Conservation (phyloP, 2,888 invertebrate genomes). For the Aphodius sticticus region DNA sequence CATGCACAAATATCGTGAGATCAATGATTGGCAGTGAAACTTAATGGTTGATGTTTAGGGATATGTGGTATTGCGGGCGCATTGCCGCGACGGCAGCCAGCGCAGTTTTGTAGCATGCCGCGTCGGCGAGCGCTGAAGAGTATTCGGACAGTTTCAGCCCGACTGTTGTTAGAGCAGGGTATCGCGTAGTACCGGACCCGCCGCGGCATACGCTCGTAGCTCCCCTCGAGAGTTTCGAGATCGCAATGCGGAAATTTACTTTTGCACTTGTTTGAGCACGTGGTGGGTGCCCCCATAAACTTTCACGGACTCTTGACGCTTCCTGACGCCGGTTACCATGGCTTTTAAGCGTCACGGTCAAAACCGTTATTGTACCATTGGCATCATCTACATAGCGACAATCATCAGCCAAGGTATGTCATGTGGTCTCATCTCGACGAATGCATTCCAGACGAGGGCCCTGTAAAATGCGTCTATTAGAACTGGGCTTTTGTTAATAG, state of each 20-base stretch:
- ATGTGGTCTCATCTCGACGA: constrained; percentile 42
- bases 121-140: constrained; percentile 45
- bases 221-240: constrained; percentile 33
- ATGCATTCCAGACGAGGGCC: constrained; percentile 40
- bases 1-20: constrained; percentile 54
- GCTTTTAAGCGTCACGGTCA: constrained; percentile 48
- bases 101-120: constrained; percentile 50
- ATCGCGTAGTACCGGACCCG: constrained; percentile 25
- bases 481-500: constrained; percentile 51
- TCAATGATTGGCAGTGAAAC: constrained; percentile 54
- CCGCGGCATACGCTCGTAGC: constrained; percentile 37
- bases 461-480: constrained; percentile 51
- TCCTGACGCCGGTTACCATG: constrained; percentile 37
- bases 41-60: constrained; percentile 47
- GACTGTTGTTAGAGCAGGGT: constrained; percentile 47
- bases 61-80: constrained; percentile 51
- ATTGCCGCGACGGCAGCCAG: constrained; percentile 48
- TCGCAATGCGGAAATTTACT: constrained; percentile 42
- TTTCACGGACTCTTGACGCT: constrained; percentile 13
- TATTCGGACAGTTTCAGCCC: constrained; percentile 55
- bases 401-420: constrained; percentile 69
- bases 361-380: constrained; percentile 63
- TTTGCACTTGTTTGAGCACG: constrained; percentile 16
- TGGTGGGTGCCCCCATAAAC: constrained; percentile 9
- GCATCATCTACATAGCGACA: constrained; percentile 68